Percentiles rank a stretch among this genome's conserved stretches.
Evolutionary conservation across 2,888 invertebrate genomes (phyloP).

Genomic region (Parnassius mnemosyne): DNA sequence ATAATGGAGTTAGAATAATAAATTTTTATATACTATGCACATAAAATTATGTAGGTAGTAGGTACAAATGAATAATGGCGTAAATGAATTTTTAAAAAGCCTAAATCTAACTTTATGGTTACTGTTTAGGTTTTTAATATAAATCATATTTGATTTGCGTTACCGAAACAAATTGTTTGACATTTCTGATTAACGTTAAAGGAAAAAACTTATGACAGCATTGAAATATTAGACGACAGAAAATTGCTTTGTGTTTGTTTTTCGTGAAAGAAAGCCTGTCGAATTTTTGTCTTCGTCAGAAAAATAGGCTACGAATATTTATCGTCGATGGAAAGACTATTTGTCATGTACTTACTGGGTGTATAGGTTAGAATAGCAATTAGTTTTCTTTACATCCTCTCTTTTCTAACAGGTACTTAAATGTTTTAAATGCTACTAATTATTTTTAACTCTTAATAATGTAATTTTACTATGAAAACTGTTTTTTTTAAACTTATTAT

Average conservation of each 20-base stretch:
- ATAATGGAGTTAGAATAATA: too few relatives aligned
- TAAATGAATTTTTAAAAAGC: too few relatives aligned
- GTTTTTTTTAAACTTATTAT: neutral
- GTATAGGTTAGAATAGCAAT: conserved; percentile 5
- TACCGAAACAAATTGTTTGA: conserved; percentile 19
- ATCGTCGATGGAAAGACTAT: conserved; percentile 5
- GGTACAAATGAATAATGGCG: too few relatives aligned
- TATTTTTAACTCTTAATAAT: too few relatives aligned
- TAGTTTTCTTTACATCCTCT: neutral
- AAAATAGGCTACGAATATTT: conserved; percentile 20
- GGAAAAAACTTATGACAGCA: conserved; percentile 34
- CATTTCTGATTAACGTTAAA: conserved; percentile 29
- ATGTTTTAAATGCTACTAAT: too few relatives aligned
- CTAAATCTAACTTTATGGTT: too few relatives aligned
- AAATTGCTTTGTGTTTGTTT: conserved; percentile 45
- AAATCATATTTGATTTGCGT: conserved; percentile 10
- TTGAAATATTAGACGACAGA: conserved; percentile 39
- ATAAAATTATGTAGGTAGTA: too few relatives aligned
- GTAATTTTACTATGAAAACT: too few relatives aligned
- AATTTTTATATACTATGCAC: too few relatives aligned
- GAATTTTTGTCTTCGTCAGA: conserved; percentile 30
- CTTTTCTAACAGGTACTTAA: too few relatives aligned
- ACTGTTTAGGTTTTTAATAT: too few relatives aligned
- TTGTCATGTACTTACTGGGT: neutral
- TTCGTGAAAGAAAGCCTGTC: conserved; percentile 38